These are phyloP conservation scores for Lymantria dispar DNA, from an alignment of 2,888 invertebrate species.

Conservation along the genomic window DNA sequence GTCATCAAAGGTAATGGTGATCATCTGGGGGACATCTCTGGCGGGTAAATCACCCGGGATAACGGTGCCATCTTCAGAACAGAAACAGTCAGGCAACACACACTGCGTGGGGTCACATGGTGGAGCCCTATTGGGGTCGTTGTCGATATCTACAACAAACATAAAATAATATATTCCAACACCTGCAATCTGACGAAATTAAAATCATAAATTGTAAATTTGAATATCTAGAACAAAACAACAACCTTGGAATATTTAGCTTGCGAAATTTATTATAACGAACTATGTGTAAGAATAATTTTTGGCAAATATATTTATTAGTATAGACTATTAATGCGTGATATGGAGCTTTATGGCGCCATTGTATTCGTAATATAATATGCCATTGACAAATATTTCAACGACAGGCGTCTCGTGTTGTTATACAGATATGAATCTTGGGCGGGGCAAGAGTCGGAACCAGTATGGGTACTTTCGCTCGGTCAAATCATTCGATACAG, in stretches of 20 bases:
- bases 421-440: conserved; percentile 37
- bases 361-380: conserved; percentile 20
- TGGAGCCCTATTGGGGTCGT: conserved; percentile 96
- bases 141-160: conserved; percentile 89
- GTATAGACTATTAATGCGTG: conserved; percentile 9
- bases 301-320: conserved; percentile 12
- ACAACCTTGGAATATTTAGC: conserved; percentile 12
- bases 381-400: conserved; percentile 27
- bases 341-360: conserved; percentile 14
- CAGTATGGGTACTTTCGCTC: conserved; percentile 77
- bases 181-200: conserved; percentile 3
- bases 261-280: conserved; percentile 13
- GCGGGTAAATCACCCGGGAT: conserved; percentile 92
- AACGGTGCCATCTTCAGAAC: conserved; percentile 94
- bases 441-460: conserved; percentile 55
- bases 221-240: conserved; percentile 15
- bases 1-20: conserved; percentile 96
- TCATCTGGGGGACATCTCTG: conserved; percentile 96
- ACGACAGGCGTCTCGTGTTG: conserved; percentile 27
- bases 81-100: conserved; percentile 95
- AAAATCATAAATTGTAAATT: conserved; percentile 7
- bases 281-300: conserved; percentile 8
- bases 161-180: conserved; percentile 8
- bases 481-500: conserved; percentile 57
- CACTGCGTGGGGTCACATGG: conserved; percentile 94